Conservation (phyloP, 2,113 vertebrate species). For the Pampusana beccarii region DNA sequence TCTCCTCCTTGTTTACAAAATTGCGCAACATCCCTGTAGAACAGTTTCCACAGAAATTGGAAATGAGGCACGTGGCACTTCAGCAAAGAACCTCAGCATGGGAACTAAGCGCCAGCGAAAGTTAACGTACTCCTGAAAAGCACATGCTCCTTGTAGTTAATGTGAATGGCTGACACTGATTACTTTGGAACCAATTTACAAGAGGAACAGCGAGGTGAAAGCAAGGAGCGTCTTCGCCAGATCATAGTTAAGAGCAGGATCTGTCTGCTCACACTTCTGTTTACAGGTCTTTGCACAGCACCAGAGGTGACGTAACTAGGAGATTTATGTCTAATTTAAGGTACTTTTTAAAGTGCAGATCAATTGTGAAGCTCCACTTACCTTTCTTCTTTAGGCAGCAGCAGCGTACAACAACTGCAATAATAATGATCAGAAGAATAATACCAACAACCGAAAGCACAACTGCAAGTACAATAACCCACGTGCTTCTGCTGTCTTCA, state of each 20-base stretch:
- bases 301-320: neutral
- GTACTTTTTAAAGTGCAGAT: neutral
- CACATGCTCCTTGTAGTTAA: fast-evolving
- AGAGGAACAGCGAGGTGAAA: neutral
- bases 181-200: neutral
- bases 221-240: neutral
- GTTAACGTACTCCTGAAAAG: neutral
- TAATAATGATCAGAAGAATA: slow-evolving; percentile 65
- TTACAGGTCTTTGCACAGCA: neutral
- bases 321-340: neutral
- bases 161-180: neutral
- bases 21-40: no score
- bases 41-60: neutral
- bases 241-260: neutral
- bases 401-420: slow-evolving; percentile 64
- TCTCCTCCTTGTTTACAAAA: neutral
- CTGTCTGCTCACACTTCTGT: neutral
- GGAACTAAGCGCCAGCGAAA: neutral
- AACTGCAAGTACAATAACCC: slow-evolving; percentile 63
- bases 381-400: slow-evolving; percentile 66
- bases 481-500: slow-evolving; percentile 7
- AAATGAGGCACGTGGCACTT: neutral
- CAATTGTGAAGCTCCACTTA: neutral
- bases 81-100: neutral
- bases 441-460: slow-evolving; percentile 63